Percentiles rank a stretch among this genome's conserved stretches.
These are phyloP conservation scores for Eubasilissa regina DNA, from an alignment of 1,140 invertebrate genomes.

Conservation along the genomic window DNA sequence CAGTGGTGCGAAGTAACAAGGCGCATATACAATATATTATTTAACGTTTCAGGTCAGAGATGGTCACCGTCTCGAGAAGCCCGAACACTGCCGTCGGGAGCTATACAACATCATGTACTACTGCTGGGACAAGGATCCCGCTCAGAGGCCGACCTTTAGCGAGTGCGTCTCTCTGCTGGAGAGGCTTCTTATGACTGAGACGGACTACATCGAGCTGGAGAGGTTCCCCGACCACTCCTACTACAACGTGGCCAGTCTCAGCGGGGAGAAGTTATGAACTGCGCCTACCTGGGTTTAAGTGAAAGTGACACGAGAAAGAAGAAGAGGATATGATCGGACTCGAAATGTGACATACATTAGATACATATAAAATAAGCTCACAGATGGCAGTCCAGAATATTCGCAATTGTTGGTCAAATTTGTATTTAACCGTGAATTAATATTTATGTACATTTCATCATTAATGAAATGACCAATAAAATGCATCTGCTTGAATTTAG, in stretches of 20 bases:
- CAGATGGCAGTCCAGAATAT: too few species aligned
- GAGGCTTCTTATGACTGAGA: slow-evolving; percentile 87
- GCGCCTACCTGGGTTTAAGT: slow-evolving; percentile 37
- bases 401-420: too few species aligned
- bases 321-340: not conserved
- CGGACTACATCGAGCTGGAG: slow-evolving; percentile 94
- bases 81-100: slow-evolving; percentile 90
- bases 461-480: too few species aligned
- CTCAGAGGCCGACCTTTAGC: slow-evolving; percentile 83
- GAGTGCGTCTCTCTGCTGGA: slow-evolving; percentile 87
- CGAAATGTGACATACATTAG: not conserved
- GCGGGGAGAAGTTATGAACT: slow-evolving; percentile 85
- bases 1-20: too few species aligned
- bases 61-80: slow-evolving; percentile 89
- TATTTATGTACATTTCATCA: too few species aligned
- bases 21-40: too few species aligned
- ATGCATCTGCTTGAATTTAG: too few species aligned
- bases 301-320: not conserved
- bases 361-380: too few species aligned
- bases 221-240: slow-evolving; percentile 95
- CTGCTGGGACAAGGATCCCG: slow-evolving; percentile 90
- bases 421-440: too few species aligned
- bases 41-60: slow-evolving; percentile 78
- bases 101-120: slow-evolving; percentile 96
- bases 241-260: slow-evolving; percentile 91